phyloP scores from a whole-genome alignment of 2,113 vertebrate genomes.

The Gymnobelideus leadbeateri region DNA sequence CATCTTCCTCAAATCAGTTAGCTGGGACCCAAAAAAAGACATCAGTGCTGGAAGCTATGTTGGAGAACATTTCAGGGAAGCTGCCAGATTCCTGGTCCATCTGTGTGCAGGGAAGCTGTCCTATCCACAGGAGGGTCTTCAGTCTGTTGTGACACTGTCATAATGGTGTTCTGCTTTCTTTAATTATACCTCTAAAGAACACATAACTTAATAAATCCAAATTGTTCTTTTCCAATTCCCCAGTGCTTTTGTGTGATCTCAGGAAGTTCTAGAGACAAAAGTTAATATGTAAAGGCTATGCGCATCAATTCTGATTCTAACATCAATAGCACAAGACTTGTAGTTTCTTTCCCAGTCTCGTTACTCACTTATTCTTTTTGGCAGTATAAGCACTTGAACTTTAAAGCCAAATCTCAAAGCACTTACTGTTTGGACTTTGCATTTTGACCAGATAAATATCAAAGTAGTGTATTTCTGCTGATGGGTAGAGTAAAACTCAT shows the following conservation, averaged over 20 bases:
- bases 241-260: not conserved
- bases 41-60: not conserved
- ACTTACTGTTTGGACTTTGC: not conserved
- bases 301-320: not conserved
- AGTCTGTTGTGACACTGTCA: not conserved
- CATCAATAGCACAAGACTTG: accelerated
- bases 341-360: not conserved
- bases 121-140: accelerated
- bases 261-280: not conserved
- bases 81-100: not conserved
- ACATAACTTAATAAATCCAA: accelerated
- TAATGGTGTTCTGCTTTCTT: not conserved
- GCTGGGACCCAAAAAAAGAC: not conserved
- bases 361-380: not conserved
- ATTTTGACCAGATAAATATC: not conserved
- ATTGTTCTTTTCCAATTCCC: not conserved
- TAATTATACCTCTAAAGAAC: accelerated
- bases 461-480: not conserved
- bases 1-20: not conserved
- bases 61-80: not conserved
- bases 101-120: not conserved
- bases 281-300: not conserved
- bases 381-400: not conserved
- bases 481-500: accelerated
- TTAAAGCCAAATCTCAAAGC: accelerated